phyloP scores from a whole-genome alignment of 2,888 invertebrate species.

The Kryphioiulus occultus region DNA sequence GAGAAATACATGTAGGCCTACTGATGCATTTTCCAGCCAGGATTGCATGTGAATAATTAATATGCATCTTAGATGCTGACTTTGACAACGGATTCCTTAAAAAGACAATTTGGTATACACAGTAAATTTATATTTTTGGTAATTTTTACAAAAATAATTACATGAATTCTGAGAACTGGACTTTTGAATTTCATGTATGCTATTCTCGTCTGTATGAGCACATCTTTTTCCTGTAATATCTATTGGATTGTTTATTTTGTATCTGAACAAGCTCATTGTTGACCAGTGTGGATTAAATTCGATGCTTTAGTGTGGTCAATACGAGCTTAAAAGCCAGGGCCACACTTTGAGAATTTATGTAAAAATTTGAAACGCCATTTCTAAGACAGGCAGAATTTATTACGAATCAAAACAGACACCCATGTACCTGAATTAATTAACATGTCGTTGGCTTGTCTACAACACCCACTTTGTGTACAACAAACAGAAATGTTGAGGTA shows the following conservation, averaged over 20 bases:
- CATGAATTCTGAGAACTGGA: not conserved
- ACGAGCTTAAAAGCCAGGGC: not conserved
- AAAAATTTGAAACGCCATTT: not conserved
- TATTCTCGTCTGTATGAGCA: slow-evolving; percentile 6
- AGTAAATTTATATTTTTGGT: not conserved
- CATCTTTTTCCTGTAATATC: not conserved
- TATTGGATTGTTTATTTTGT: not conserved
- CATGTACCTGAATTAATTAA: slow-evolving; percentile 20
- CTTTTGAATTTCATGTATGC: not conserved
- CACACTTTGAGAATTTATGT: not conserved
- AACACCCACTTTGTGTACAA: not conserved
- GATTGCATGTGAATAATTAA: not conserved
- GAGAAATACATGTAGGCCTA: not conserved
- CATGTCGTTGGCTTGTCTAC: not conserved
- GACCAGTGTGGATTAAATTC: not conserved
- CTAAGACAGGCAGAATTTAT: not conserved
- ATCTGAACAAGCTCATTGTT: not conserved
- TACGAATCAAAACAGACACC: not conserved
- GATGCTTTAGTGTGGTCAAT: not conserved
- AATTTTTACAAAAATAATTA: not conserved
- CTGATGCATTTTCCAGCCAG: not conserved
- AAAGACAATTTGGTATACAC: not conserved
- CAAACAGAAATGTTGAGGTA: not conserved
- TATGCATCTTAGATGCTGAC: not conserved
- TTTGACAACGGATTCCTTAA: not conserved